Evolutionary conservation across 2,113 vertebrate species (phyloP).

Genomic region (Chelonoidis abingdonii): DNA sequence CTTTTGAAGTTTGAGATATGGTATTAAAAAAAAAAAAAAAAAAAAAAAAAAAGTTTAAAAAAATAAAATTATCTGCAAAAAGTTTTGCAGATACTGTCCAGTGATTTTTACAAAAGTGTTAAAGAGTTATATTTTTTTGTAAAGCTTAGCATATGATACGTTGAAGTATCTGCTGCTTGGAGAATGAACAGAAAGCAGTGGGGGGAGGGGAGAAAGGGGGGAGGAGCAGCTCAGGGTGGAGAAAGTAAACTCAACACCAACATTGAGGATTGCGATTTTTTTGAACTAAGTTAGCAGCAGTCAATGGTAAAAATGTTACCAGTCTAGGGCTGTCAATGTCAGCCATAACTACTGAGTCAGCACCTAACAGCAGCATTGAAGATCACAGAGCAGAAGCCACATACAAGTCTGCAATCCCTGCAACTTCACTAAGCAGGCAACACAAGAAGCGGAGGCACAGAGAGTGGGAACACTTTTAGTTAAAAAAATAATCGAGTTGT

Average conservation of each 20-base stretch:
- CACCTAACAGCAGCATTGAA: not conserved
- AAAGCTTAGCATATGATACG: not conserved
- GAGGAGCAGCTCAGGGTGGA: not conserved
- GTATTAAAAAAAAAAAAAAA: no score
- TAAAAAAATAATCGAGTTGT: not conserved
- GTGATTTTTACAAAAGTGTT: not conserved
- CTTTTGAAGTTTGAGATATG: not conserved
- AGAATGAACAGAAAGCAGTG: not conserved
- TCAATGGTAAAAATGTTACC: not conserved
- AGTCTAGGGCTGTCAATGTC: not conserved
- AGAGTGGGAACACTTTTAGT: not conserved
- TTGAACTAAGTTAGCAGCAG: not conserved
- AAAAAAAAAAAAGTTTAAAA: not conserved
- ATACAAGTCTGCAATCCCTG: not conserved
- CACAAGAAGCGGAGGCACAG: rapidly evolving
- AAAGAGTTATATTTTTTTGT: not conserved
- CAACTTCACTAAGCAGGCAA: not conserved
- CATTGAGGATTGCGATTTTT: not conserved
- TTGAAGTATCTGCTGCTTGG: not conserved
- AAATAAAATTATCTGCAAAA: no score
- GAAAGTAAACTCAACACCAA: not conserved
- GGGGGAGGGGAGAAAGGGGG: not conserved
- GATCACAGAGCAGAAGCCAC: not conserved
- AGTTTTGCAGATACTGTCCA: not conserved
- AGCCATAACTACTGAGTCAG: not conserved